Base-by-base conservation (phyloP, 2,113 vertebrate genomes). In the Siphamia tubifer region DNA sequence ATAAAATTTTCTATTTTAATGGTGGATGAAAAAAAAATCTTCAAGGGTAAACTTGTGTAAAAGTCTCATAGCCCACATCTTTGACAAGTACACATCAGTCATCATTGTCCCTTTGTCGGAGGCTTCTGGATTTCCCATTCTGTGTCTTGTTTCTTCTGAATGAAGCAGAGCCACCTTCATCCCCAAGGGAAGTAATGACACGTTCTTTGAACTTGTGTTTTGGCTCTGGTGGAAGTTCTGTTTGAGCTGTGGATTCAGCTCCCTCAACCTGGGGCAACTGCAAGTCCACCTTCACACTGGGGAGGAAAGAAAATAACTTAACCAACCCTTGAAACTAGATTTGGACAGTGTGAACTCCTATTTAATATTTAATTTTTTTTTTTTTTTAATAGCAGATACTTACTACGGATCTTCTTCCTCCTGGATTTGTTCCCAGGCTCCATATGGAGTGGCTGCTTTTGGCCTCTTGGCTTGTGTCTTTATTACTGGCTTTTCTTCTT, bases 71-170 rank as follows among this genome's bases (percentile, higher is more conserved):
- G 24, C 25, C 16, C 12, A 3, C 60, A 32, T 2, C 36, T 49
- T 19, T 31, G 23, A 12, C 15, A 51, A 1, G 8, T 47, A 15
- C n/a, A 6, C 6, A 0, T 94, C 90, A 96, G 19, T 97, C 93
- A 36, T 98, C 95, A 3, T 84, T 81, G 30, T 90, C 94, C 86
- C 97, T 93, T 81, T 95, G 95, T 30, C 97, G 92, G 64, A 98
- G 88, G 72, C 94, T 96, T 86, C 96, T 93, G 67, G 94, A 92
- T 87, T 94, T 98, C 56, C 95, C 94, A 74, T 96, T 98, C 84
- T 96, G 96, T 16, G 93, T 72, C 85, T 93, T 98, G 83, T 94
- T 96, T 85, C 94, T 99, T 85, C 93, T 96, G 84, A 98, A 98
- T 0, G 92, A 91, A 1, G 94, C 81, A 0, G 92, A 58, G 35